Percentiles rank a stretch among this genome's conserved stretches.
phyloP scores from a whole-genome alignment of 2,888 invertebrate genomes.

The Parasteatoda lunata region DNA sequence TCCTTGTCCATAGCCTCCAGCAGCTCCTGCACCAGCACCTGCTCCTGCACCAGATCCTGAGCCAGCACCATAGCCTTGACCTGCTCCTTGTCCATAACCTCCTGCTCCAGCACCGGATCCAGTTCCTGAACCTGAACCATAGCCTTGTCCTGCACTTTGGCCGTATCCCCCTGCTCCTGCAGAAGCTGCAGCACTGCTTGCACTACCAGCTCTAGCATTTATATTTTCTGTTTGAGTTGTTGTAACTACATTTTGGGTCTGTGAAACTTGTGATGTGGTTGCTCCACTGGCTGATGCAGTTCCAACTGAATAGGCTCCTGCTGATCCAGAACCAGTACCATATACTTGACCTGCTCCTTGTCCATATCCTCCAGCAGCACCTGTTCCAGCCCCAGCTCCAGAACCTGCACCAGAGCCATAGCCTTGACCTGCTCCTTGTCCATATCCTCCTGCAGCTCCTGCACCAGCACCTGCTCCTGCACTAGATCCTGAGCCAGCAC shows the following conservation, averaged over 20 bases:
- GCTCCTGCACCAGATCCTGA: neutral
- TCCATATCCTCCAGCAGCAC: neutral
- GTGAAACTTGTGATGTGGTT: too few relatives aligned
- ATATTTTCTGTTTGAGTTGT: too few relatives aligned
- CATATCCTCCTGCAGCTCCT: neutral
- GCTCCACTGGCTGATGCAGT: neutral
- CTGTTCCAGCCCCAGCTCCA: neutral
- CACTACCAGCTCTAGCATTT: neutral
- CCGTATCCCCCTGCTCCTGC: neutral
- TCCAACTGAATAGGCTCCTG: constrained; percentile 1
- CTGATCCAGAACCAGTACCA: too few relatives aligned
- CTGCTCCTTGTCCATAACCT: neutral
- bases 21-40: neutral
- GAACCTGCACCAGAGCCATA: neutral
- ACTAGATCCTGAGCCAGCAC: neutral
- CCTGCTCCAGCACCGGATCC: too few relatives aligned
- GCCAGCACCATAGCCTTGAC: neutral
- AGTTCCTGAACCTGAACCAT: too few relatives aligned
- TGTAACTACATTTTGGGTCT: too few relatives aligned
- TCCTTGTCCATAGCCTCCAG: neutral
- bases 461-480: neutral
- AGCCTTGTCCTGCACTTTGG: neutral
- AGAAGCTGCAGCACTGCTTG: neutral
- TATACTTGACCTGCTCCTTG: constrained; percentile 7
- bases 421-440: neutral